Conservation (phyloP, 2,797 vertebrate species). For the Petrocephalus sullivani region DNA sequence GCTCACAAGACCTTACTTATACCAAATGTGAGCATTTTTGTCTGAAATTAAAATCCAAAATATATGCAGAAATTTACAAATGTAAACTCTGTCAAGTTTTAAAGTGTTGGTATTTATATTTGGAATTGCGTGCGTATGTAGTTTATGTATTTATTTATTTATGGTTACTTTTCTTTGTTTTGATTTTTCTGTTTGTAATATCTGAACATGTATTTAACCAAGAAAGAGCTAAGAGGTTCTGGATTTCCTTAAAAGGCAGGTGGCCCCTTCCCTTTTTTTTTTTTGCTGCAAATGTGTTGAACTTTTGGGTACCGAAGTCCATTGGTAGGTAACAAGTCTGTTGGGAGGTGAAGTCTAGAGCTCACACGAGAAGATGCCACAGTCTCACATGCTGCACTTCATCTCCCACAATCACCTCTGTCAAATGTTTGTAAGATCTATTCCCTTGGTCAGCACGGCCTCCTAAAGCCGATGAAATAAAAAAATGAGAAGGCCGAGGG, state of each 20-base stretch:
- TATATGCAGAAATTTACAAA: neutral
- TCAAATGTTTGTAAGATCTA: neutral
- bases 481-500: neutral
- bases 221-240: neutral
- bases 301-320: neutral
- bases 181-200: neutral
- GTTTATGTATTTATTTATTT: slow-evolving; percentile 11
- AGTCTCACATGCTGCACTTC: neutral
- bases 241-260: neutral
- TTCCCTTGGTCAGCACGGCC: neutral
- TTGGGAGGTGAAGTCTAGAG: slow-evolving; percentile 19
- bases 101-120: slow-evolving; percentile 12
- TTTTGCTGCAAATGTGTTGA: neutral
- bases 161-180: neutral
- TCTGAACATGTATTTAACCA: neutral
- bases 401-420: neutral
- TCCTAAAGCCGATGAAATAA: neutral
- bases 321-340: neutral
- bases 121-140: neutral
- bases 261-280: too few species aligned
- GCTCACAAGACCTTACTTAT: neutral
- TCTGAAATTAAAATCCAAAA: neutral
- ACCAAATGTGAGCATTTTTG: neutral
- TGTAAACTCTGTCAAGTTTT: slow-evolving; percentile 7
- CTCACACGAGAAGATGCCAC: neutral